These are phyloP conservation scores for Iselma pallidipennis DNA, from an alignment of 2,888 invertebrate species.

Conservation along the genomic window DNA sequence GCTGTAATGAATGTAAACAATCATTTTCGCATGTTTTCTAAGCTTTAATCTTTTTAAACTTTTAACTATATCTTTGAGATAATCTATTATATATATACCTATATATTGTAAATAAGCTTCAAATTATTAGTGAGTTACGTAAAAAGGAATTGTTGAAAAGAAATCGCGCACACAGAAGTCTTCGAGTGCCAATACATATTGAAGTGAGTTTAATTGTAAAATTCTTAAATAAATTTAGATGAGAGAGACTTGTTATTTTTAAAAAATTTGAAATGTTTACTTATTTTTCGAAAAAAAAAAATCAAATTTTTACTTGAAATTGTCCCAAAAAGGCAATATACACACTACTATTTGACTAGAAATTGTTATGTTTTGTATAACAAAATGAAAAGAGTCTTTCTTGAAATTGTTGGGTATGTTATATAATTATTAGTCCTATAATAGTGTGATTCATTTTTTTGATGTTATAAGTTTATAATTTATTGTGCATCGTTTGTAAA, in stretches of 20 bases:
- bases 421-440: constrained; percentile 8
- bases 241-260: background rate
- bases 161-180: background rate
- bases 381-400: background rate
- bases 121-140: background rate
- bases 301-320: too few relatives aligned
- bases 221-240: too few relatives aligned
- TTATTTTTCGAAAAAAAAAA: too few relatives aligned
- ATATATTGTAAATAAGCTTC: background rate
- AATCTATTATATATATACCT: background rate
- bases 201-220: background rate
- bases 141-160: background rate
- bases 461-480: constrained; percentile 16
- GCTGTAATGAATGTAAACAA: constrained; percentile 35
- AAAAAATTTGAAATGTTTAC: too few relatives aligned
- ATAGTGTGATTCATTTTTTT: constrained; percentile 23
- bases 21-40: constrained; percentile 36
- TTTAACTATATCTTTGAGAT: background rate
- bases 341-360: background rate
- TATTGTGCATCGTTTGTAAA: constrained; percentile 39
- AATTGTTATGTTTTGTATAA: constrained; percentile 6
- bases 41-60: constrained; percentile 26
- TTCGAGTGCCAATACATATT: background rate
- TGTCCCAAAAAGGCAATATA: background rate
- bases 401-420: background rate